Conservation (phyloP, 2,888 invertebrate species). For the Philonicus albiceps region DNA sequence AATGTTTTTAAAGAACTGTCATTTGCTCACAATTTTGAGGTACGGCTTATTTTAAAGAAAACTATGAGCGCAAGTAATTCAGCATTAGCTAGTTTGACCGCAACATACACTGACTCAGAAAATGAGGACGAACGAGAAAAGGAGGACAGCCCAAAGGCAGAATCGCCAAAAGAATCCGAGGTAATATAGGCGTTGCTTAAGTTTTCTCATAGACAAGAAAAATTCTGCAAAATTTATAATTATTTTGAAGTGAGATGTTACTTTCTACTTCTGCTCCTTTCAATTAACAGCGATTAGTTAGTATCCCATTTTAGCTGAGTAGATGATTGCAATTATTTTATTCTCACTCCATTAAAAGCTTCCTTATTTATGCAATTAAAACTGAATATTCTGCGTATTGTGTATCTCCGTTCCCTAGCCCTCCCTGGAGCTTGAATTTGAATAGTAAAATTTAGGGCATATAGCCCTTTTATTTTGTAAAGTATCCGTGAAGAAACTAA, state of each 20-base stretch:
- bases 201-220: neutral
- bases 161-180: constrained; percentile 59
- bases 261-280: no score
- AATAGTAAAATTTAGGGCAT: no score
- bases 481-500: no score
- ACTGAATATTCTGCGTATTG: no score
- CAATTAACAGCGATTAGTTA: no score
- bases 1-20: neutral
- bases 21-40: neutral
- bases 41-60: neutral
- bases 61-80: constrained; percentile 54
- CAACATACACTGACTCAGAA: constrained; percentile 91
- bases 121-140: constrained; percentile 78
- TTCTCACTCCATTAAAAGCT: no score
- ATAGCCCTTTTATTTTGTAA: no score
- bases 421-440: no score
- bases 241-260: neutral
- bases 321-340: no score
- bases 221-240: neutral
- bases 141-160: constrained; percentile 61
- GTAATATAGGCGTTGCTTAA: constrained; percentile 48
- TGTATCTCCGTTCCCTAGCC: no score
- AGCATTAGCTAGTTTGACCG: constrained; percentile 85
- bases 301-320: no score
- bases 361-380: no score